Evolutionary conservation across 2,113 vertebrate genomes (phyloP).

Genomic region (Platanista minor): DNA sequence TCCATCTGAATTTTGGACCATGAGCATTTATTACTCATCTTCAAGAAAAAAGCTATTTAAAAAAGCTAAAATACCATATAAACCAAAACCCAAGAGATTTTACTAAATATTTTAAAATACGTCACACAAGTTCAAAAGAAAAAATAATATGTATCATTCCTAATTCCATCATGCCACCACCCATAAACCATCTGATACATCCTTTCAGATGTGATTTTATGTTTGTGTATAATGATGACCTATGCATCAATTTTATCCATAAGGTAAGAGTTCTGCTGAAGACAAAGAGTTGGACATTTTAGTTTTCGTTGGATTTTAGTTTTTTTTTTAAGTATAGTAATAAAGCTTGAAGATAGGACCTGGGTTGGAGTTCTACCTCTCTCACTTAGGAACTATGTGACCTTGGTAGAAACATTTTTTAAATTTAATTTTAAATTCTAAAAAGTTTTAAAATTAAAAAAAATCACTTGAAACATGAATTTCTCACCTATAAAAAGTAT

Average conservation of each 20-base stretch:
- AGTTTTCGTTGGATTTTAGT: neutral
- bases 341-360: neutral
- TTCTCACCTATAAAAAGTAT: conserved; percentile 19
- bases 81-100: neutral
- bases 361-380: neutral
- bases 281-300: neutral
- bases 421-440: no score
- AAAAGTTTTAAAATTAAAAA: no score
- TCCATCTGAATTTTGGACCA: neutral
- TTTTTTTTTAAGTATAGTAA: neutral
- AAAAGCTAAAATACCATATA: neutral
- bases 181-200: neutral
- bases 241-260: neutral
- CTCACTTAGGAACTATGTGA: neutral
- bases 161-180: neutral
- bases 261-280: neutral
- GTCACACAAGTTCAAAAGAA: neutral
- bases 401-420: neutral
- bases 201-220: neutral
- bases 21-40: neutral
- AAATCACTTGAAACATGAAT: neutral
- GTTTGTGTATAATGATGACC: neutral
- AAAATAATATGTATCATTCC: neutral
- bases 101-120: neutral
- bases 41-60: neutral